Evolutionary conservation across 2,888 invertebrate genomes (phyloP), one percentile per base, ranked within the genome.

Genomic region (Leptopterna dolabrata): DNA sequence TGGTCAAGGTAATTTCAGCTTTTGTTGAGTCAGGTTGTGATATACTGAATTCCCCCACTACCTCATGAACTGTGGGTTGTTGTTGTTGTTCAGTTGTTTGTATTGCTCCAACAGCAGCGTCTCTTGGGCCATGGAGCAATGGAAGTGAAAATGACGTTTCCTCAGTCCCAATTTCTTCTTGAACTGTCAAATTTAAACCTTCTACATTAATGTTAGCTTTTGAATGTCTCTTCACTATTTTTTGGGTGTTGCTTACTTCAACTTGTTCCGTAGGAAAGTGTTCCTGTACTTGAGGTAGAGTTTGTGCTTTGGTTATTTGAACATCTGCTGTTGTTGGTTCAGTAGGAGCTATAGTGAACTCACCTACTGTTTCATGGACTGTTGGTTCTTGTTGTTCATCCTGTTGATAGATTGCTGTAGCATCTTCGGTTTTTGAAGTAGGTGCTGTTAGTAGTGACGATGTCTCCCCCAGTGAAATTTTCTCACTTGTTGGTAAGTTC

Each of bases 401-500:
- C 13, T 45, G 51, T 36, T 55, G 51, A 47, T 27, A 30, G 13
- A n/a, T 29, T 16, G 63, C 83, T 27, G 29, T n/a, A 9, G 47
- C 73, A 16, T 63, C 76, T 45, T 85, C 85, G 6, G 29, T 1
- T 73, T 85, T 45, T 30, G 36, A 19, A n/a, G 19, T 1, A 9
- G 16, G 14, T 47, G 73, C 73, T 71, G 27, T 71, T 47, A 85
- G n/a, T 43, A 24, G 24, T 73, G 73, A 36, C 11, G 84, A 45
- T 63, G 43, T 55, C 24, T 88, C 88, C 83, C 43, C 71, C 19
- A 71, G 14, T n/a, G 45, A 36, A 19, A 71, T 51, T 51, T 29
- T 82, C 80, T 88, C 88, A 47, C 84, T 86, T 55, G 51, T 41
- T 13, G 88, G 83, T 11, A 86, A 45, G 19, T 29, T 78, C 11